phyloP scores from a whole-genome alignment of 2,797 vertebrate genomes.

The Epinephelus coioides region DNA sequence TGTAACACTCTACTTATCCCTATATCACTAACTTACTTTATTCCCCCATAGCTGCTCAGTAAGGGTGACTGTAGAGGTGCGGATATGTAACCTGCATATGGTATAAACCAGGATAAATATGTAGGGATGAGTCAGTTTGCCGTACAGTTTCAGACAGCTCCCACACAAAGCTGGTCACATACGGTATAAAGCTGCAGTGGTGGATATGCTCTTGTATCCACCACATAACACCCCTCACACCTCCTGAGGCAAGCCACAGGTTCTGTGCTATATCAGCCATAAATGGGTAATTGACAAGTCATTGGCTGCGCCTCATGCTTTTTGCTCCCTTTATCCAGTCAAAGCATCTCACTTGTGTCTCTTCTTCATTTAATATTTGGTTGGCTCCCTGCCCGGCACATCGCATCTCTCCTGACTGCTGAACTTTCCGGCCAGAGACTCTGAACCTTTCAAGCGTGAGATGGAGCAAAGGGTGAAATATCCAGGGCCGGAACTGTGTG shows the following conservation, averaged over 20 bases:
- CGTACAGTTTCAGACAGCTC: slow-evolving; percentile 35
- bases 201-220: slow-evolving; percentile 38
- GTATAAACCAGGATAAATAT: slow-evolving; percentile 15
- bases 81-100: slow-evolving; percentile 19
- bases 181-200: slow-evolving; percentile 30
- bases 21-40: background rate
- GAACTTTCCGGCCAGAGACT: slow-evolving; percentile 65
- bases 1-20: background rate
- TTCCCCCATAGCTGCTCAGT: background rate
- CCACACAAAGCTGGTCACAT: slow-evolving; percentile 52
- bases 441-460: slow-evolving; percentile 65
- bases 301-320: slow-evolving; percentile 44
- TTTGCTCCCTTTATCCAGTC: slow-evolving; percentile 51
- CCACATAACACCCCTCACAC: slow-evolving; percentile 49
- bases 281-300: slow-evolving; percentile 63
- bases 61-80: background rate
- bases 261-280: slow-evolving; percentile 50
- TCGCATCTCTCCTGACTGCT: slow-evolving; percentile 57
- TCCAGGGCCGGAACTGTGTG: slow-evolving; percentile 27
- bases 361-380: slow-evolving; percentile 66
- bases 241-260: slow-evolving; percentile 43
- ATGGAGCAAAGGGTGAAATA: slow-evolving; percentile 52
- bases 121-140: slow-evolving; percentile 46
- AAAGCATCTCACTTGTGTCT: slow-evolving; percentile 56
- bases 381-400: slow-evolving; percentile 45